Conservation (phyloP, 2,888 invertebrate genomes). For the Halocaridina rubra region DNA sequence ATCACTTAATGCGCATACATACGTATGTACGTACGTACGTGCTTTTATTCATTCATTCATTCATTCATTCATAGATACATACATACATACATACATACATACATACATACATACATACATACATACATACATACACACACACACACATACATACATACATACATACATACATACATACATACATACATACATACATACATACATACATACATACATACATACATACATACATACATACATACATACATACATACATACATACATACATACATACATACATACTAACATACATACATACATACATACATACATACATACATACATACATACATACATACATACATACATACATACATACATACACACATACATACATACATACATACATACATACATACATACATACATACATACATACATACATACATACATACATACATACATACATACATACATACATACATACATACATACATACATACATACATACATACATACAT, state of each 20-base stretch:
- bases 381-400: too few relatives aligned
- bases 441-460: too few relatives aligned
- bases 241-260: background rate
- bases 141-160: background rate
- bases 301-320: background rate
- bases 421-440: too few relatives aligned
- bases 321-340: background rate
- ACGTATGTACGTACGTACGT: background rate
- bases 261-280: constrained; percentile 3
- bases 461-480: too few relatives aligned
- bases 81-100: constrained; percentile 1
- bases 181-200: constrained; percentile 5
- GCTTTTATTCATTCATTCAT: background rate
- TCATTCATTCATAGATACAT: background rate
- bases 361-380: background rate
- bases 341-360: background rate
- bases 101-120: constrained; percentile 7
- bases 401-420: too few relatives aligned
- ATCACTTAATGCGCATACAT: background rate
- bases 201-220: constrained; percentile 5
- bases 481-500: too few relatives aligned
- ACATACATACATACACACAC: background rate
- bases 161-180: background rate
- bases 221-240: constrained; percentile 4
- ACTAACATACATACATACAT: constrained; percentile 15